These are phyloP conservation scores for Papilio xuthus DNA, from an alignment of 1,140 invertebrate species.

Conservation along the genomic window DNA sequence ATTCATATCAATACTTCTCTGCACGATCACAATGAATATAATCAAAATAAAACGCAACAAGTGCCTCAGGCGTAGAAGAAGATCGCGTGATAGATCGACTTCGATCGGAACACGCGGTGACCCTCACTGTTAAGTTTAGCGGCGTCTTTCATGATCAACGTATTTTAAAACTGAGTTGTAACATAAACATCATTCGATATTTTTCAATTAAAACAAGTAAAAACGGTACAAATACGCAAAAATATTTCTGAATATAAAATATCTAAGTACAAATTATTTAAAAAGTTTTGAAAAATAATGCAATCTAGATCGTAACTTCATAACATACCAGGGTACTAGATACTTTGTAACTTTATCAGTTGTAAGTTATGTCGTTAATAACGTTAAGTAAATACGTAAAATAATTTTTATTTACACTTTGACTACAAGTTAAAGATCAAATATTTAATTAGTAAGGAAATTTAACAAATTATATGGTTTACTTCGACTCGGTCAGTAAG, in stretches of 20 bases:
- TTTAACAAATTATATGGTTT: background rate
- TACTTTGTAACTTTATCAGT: background rate
- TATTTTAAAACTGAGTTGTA: background rate
- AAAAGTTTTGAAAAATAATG: background rate
- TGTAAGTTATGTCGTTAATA: background rate
- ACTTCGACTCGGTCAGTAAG: background rate
- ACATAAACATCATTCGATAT: background rate
- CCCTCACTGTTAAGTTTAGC: conserved; percentile 40
- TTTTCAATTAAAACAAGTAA: background rate
- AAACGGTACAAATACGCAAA: background rate
- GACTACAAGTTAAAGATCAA: background rate
- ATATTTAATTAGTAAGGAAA: no score
- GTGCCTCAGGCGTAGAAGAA: conserved; percentile 52
- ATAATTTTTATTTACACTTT: background rate
- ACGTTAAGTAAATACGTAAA: background rate
- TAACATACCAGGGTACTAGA: background rate
- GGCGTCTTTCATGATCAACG: conserved; percentile 40
- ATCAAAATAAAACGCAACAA: conserved; percentile 62
- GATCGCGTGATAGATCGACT: conserved; percentile 63
- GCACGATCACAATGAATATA: conserved; percentile 40
- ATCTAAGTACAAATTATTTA: background rate
- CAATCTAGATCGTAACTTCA: background rate
- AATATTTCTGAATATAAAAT: background rate
- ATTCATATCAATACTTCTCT: conserved; percentile 32
- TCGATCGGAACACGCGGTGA: conserved; percentile 55